Evolutionary conservation across 2,113 vertebrate genomes (phyloP), one percentile per base, ranked within the genome.

Genomic region (Malurus alboscapulatus): DNA sequence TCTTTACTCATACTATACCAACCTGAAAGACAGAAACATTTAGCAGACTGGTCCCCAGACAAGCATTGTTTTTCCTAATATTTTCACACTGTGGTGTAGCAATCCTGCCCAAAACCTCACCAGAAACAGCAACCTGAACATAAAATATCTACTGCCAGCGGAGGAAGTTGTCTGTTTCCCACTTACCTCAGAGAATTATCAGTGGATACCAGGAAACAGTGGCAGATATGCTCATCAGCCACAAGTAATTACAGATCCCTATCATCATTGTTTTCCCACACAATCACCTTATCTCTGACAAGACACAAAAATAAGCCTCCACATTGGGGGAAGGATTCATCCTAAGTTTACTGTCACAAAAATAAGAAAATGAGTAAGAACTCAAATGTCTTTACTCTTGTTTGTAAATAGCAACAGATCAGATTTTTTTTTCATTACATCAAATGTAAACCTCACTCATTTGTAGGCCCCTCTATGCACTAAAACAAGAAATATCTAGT

Each of bases 161-260:
- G 47, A 96, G 66, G 74, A 91, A 94, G 80, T 85, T 66, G 44
- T 73, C 79, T 91, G 32, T 53, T 94, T 73, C 66, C 10, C 51
- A 76, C 38, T 74, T 51, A 72, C 68, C 85, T 90, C 9, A 6
- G 54, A 79, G 58, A 87, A 57, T 19, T 79, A 86, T 92, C 88
- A 73, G 67, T 55, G 51, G 47, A 61, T 88, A 85, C 82, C 74
- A 87, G 87, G 78, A 92, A 94, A 89, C 77, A 50, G 68, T 90
- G 79, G 91, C 91, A 94, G 68, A 88, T 96, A 75, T 42, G 54
- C 83, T 94, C 79, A 91, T 96, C 92, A 85, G 62, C 93, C 87
- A 87, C 81, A 86, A 84, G 76, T 95, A 94, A 92, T 92, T 92
- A 83, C 72, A 94, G 94, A 96, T 93, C 76, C 7, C 36, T 88